These are phyloP conservation scores for Gallinago nigripennis DNA, from an alignment of 2,797 vertebrate genomes.

Conservation along the genomic window DNA sequence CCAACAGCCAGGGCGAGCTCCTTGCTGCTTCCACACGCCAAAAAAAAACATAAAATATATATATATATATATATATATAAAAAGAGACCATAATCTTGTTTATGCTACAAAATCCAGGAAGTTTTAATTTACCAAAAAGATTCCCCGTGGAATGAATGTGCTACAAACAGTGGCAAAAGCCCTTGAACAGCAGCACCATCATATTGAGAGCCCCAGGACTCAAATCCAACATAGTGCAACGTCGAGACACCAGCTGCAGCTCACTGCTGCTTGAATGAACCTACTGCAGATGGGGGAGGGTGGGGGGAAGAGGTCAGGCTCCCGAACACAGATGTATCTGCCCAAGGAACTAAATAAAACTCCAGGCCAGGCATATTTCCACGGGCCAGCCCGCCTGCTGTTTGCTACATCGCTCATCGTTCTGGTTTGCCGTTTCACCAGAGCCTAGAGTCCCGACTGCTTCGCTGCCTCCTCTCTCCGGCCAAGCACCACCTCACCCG, in stretches of 20 bases:
- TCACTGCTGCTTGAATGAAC: neutral
- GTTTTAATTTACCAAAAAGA: neutral
- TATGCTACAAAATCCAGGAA: neutral
- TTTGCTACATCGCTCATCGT: rapidly evolving
- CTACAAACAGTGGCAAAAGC: neutral
- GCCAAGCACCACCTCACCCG: neutral
- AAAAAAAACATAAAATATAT: no score
- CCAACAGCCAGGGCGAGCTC: neutral
- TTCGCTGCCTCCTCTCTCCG: neutral
- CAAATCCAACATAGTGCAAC: rapidly evolving
- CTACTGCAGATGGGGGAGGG: neutral
- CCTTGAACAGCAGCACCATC: neutral
- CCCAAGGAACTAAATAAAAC: neutral
- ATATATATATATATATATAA: no score
- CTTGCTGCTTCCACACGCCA: rapidly evolving
- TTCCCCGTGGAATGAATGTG: neutral
- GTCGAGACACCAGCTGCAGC: rapidly evolving
- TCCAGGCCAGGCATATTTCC: neutral
- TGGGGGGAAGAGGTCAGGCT: neutral
- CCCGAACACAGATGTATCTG: rapidly evolving
- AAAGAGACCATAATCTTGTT: neutral
- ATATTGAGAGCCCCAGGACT: neutral
- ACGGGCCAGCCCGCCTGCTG: neutral
- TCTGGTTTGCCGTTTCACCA: neutral
- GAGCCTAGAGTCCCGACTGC: rapidly evolving